Conservation (phyloP, 2,797 vertebrate genomes). For the Malacoctenus gilli region DNA sequence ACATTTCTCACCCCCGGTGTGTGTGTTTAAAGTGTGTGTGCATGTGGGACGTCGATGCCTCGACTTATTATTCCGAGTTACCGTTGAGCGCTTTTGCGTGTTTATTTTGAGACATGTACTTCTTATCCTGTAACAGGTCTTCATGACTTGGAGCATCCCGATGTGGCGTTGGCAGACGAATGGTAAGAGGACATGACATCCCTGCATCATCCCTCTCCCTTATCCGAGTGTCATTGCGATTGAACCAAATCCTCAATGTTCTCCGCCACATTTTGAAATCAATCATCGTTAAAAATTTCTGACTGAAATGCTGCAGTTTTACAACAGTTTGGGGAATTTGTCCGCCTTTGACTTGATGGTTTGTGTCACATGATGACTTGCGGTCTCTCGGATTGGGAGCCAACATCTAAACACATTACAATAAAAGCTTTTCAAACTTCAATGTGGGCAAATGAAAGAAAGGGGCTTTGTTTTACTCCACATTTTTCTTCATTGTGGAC, state of each 20-base stretch:
- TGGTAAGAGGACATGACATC: slow-evolving; percentile 83
- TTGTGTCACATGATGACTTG: slow-evolving; percentile 58
- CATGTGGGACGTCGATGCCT: slow-evolving; percentile 35
- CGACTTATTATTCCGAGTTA: slow-evolving; percentile 60
- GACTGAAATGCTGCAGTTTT: slow-evolving; percentile 17
- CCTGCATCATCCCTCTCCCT: slow-evolving; percentile 1
- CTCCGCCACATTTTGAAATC: slow-evolving; percentile 16
- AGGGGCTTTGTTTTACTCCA: slow-evolving; percentile 19
- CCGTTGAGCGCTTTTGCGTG: slow-evolving; percentile 37
- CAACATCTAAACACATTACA: slow-evolving; percentile 55
- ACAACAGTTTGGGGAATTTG: slow-evolving; percentile 24
- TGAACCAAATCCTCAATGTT: slow-evolving; percentile 11
- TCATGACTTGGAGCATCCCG: slow-evolving; percentile 97
- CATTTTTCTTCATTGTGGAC: slow-evolving; percentile 6
- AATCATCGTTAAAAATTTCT: not conserved
- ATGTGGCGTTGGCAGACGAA: slow-evolving; percentile 94
- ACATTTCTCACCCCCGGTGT: slow-evolving; percentile 76
- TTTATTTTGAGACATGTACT: slow-evolving; percentile 41
- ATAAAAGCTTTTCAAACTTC: slow-evolving; percentile 46
- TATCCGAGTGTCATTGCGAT: slow-evolving; percentile 4
- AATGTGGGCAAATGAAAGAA: slow-evolving; percentile 26
- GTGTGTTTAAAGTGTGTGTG: slow-evolving; percentile 48
- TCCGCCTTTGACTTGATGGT: slow-evolving; percentile 45
- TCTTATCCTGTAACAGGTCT: slow-evolving; percentile 84
- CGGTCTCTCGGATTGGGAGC: slow-evolving; percentile 39